Conservation (phyloP, 2,797 vertebrate species). For the Cirrhinus molitorella region DNA sequence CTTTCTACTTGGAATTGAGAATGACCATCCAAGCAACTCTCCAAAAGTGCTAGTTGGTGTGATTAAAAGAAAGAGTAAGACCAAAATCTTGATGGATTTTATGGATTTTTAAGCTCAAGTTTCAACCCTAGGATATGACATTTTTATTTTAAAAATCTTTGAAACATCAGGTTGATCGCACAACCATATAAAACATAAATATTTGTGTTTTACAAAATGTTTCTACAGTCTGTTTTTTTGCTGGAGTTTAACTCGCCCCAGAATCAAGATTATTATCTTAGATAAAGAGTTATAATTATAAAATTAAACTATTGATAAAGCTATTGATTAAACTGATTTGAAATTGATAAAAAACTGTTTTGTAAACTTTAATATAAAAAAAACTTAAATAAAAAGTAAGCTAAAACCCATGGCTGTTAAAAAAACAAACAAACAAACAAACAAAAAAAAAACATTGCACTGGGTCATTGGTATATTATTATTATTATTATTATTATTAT, state of each 20-base stretch:
- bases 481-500: too few relatives aligned
- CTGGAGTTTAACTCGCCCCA: neutral
- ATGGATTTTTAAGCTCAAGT: constrained; percentile 8
- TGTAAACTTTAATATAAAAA: neutral
- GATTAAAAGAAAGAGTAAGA: neutral
- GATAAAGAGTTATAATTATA: neutral
- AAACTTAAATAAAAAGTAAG: neutral
- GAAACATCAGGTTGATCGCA: neutral
- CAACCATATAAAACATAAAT: neutral
- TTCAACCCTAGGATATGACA: neutral
- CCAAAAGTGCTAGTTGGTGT: constrained; percentile 25
- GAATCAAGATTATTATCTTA: neutral
- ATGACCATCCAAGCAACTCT: constrained; percentile 43
- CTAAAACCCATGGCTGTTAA: neutral
- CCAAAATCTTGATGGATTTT: neutral
- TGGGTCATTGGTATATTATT: too few relatives aligned
- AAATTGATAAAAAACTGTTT: too few relatives aligned
- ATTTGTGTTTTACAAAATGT: neutral
- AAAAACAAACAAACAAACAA: too few relatives aligned
- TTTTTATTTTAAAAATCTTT: neutral
- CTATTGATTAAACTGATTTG: too few relatives aligned
- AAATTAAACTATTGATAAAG: neutral
- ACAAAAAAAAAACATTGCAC: too few relatives aligned
- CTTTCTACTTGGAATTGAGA: constrained; percentile 49
- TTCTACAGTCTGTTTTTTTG: neutral